Evolutionary conservation across 1,140 invertebrate genomes (phyloP).

Genomic region (Formica selysi): DNA sequence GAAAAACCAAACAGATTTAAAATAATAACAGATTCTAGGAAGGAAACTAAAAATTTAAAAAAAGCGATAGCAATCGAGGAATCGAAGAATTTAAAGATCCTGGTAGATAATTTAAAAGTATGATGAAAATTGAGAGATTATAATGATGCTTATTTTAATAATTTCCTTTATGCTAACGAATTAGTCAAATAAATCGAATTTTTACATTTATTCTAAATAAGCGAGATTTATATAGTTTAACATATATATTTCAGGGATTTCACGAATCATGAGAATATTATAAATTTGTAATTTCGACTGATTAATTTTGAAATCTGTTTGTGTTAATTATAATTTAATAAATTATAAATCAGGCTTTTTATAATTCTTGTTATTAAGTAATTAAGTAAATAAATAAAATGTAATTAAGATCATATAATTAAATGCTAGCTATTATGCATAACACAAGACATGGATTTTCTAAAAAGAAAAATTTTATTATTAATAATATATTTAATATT

Average conservation of each 20-base stretch:
- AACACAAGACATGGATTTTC: neutral
- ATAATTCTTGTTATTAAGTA: neutral
- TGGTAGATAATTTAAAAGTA: neutral
- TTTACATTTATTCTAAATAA: neutral
- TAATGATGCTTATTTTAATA: neutral
- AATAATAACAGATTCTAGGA: neutral
- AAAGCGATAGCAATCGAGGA: neutral
- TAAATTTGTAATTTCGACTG: neutral
- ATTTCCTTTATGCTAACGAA: neutral
- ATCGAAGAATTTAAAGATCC: neutral
- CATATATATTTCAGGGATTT: neutral
- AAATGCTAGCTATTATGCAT: neutral
- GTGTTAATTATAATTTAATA: conserved; percentile 10
- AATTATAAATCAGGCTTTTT: neutral
- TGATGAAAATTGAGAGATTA: neutral
- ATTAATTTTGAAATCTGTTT: neutral
- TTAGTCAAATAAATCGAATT: neutral
- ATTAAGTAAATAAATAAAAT: too few species aligned
- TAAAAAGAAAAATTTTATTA: neutral
- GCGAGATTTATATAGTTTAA: neutral
- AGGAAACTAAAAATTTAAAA: neutral
- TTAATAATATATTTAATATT: neutral
- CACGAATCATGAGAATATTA: neutral
- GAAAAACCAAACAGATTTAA: neutral
- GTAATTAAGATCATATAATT: neutral